Evolutionary conservation across 2,113 vertebrate genomes (phyloP).

Genomic region (Festucalex cinctus): DNA sequence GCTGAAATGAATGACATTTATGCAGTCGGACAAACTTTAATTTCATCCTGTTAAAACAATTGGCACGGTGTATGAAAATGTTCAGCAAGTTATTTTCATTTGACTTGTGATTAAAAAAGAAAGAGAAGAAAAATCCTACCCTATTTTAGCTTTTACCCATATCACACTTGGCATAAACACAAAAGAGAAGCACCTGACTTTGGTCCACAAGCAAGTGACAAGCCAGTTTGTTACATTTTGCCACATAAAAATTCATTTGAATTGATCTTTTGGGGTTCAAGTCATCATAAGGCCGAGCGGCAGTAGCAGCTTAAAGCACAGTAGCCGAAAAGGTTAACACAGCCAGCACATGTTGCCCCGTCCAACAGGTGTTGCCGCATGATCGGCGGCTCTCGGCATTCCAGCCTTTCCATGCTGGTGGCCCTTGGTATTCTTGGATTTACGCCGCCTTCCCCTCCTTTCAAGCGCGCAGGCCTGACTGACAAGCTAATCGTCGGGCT

Average conservation of each 20-base stretch:
- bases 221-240: not conserved
- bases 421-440: constrained; percentile 92
- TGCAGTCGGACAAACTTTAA: not conserved
- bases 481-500: constrained; percentile 96
- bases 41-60: not conserved
- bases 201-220: not conserved
- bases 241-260: constrained; percentile 37
- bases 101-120: not conserved
- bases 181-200: not conserved
- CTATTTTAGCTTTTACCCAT: not conserved
- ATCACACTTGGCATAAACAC: not conserved
- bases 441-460: constrained; percentile 82
- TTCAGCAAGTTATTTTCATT: not conserved
- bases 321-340: constrained; percentile 93
- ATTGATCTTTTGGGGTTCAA: constrained; percentile 36
- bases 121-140: not conserved
- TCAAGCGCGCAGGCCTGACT: constrained; percentile 86
- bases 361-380: constrained; percentile 90
- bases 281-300: constrained; percentile 40
- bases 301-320: constrained; percentile 78
- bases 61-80: not conserved
- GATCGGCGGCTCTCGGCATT: constrained; percentile 81
- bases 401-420: constrained; percentile 85
- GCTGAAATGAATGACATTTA: not conserved
- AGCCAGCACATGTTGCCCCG: constrained; percentile 89